These are phyloP conservation scores for Pocillopora grandis DNA, from an alignment of 92 coral and sea anemone species.

Conservation along the genomic window DNA sequence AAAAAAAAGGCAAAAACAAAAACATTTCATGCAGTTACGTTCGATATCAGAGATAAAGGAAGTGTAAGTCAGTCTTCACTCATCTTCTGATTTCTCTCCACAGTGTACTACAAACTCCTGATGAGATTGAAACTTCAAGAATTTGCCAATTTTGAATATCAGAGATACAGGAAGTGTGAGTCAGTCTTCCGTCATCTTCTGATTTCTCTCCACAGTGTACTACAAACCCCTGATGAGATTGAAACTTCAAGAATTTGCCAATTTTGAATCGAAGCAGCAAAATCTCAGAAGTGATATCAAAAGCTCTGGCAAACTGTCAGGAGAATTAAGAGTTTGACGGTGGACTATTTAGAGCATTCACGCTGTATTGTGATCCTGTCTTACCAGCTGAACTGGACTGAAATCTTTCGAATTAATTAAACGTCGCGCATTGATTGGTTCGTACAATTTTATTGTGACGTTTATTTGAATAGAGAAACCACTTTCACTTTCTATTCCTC, in stretches of 20 bases:
- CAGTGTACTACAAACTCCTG: not conserved
- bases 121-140: not conserved
- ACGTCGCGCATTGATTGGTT: constrained; percentile 15
- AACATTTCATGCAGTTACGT: not conserved
- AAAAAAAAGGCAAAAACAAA: too few relatives aligned
- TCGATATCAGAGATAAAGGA: not conserved
- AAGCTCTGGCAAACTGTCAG: not conserved
- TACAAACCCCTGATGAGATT: not conserved
- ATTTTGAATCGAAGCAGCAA: not conserved
- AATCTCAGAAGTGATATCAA: not conserved
- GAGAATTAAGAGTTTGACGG: not conserved
- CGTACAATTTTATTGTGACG: not conserved
- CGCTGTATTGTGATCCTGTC: not conserved
- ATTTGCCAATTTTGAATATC: too few relatives aligned
- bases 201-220: not conserved
- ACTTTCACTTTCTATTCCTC: constrained; percentile 30
- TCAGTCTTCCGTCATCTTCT: not conserved
- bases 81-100: not conserved
- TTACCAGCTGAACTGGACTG: not conserved
- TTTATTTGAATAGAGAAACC: not conserved
- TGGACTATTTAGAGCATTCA: not conserved
- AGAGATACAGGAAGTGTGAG: not conserved
- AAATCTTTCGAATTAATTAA: not conserved
- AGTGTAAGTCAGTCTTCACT: not conserved
- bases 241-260: too few relatives aligned